Evolutionary conservation across 1,140 invertebrate genomes (phyloP).

Genomic region (Psix sp.): DNA sequence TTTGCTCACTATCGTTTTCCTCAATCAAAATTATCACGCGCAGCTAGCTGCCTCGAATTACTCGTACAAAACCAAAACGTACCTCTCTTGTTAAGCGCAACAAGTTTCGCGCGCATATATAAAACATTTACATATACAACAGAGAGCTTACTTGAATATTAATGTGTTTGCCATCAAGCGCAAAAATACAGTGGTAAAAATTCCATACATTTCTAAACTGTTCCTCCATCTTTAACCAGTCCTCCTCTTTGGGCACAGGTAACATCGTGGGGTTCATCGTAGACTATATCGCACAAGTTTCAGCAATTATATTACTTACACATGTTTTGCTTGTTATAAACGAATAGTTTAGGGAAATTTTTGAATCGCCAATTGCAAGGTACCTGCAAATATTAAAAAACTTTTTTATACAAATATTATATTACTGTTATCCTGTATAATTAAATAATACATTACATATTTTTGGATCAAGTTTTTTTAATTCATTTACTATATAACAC

Average conservation of each 20-base stretch:
- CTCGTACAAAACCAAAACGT: no score
- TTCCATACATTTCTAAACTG: slow-evolving; percentile 1
- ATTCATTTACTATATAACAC: no score
- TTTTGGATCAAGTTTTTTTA: no score
- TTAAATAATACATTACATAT: slow-evolving; percentile 1
- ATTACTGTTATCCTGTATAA: not conserved
- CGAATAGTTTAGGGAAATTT: not conserved
- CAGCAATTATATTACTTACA: not conserved
- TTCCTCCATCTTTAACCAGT: not conserved
- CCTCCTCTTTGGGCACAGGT: not conserved
- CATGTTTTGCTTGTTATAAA: slow-evolving; percentile 1
- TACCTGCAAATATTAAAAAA: not conserved
- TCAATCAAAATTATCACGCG: no score
- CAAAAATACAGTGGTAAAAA: slow-evolving; percentile 3
- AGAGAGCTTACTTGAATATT: slow-evolving; percentile 3
- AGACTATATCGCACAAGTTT: slow-evolving; percentile 1
- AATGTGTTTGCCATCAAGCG: slow-evolving; percentile 10
- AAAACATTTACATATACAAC: no score
- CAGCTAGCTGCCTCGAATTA: no score
- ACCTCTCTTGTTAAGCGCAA: no score
- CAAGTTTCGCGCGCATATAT: no score
- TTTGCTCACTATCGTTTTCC: no score
- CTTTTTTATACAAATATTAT: not conserved
- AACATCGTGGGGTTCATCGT: not conserved
- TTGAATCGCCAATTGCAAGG: not conserved